Conservation (phyloP, 2,888 invertebrate genomes). For the Serrognathus titanus region DNA sequence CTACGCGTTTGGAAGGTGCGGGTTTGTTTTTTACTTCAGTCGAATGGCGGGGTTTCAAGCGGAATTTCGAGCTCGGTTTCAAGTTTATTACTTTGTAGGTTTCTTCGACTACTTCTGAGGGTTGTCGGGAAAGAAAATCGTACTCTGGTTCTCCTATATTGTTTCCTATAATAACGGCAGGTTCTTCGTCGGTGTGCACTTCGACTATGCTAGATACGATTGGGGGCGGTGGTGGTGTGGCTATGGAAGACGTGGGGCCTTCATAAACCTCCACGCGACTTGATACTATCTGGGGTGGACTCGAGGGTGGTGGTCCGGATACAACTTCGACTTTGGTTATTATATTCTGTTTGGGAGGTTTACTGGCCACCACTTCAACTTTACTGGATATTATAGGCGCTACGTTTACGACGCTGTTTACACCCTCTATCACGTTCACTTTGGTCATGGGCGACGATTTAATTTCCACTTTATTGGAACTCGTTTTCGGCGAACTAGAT, state of each 20-base stretch:
- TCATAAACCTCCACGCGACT: slow-evolving; percentile 40
- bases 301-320: slow-evolving; percentile 18
- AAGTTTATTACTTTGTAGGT: slow-evolving; percentile 80
- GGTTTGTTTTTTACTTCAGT: slow-evolving; percentile 41
- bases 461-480: slow-evolving; percentile 56
- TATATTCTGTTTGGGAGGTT: slow-evolving; percentile 30
- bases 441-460: slow-evolving; percentile 52
- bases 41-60: slow-evolving; percentile 51
- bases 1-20: slow-evolving; percentile 51
- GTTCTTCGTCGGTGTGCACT: slow-evolving; percentile 51
- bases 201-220: slow-evolving; percentile 58
- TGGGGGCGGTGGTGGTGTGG: slow-evolving; percentile 33
- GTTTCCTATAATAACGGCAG: slow-evolving; percentile 61
- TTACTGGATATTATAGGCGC: slow-evolving; percentile 44
- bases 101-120: slow-evolving; percentile 80
- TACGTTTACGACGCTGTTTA: slow-evolving; percentile 45
- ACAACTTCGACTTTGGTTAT: slow-evolving; percentile 46
- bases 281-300: slow-evolving; percentile 32
- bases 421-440: slow-evolving; percentile 38
- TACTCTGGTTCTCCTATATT: slow-evolving; percentile 79
- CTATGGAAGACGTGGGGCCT: slow-evolving; percentile 29
- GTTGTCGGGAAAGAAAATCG: slow-evolving; percentile 80
- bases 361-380: slow-evolving; percentile 38
- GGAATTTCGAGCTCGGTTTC: slow-evolving; percentile 62
- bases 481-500: slow-evolving; percentile 26